Evolutionary conservation across 2,797 vertebrate genomes (phyloP), one percentile per base, ranked within the genome.

Genomic region (Clarias platycephalus): DNA sequence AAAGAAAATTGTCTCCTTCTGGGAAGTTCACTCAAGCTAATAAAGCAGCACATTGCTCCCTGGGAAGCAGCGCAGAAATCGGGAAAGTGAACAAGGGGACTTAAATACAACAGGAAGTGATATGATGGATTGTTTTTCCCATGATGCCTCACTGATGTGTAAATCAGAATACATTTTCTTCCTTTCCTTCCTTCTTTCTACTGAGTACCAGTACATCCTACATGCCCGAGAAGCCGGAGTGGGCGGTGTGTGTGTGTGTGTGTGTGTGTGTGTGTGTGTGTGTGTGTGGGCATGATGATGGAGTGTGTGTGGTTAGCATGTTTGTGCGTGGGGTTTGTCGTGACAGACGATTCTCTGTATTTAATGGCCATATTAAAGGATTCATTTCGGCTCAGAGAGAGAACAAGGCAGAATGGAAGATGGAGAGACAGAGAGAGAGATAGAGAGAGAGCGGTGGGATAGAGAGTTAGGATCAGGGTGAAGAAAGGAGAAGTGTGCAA

Each of bases 121-220:
- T 76, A 28, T 2, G 28, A 53, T 20, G 28, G 49, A 31, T 28
- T 34, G 26, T 55, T 26, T 72, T 9, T 71, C 83, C 85, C 82
- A 83, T 77, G 77, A 81, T 84, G 71, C 79, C 88, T 87, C 83
- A 83, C 84, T 87, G 84, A 82, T 88, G 68, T 76, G 31, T 53
- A 24, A 24, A n/a, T 63, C n/a, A 34, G 80, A 83, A 83, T 74
- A 63, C 18, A 53, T 83, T 24, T 34, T 55, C 77, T 77, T 62
- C 57, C 66, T 72, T 67, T 37, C n/a, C 53, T 67, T 53, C 31
- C 53, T 70, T 40, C 16, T 13, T 68, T 70, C 49, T 58, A 37
- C 28, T 64, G 24, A 22, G 71, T 55, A 26, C 22, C 77, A 40
- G 64, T 68, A 37, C 68, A 63, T 82, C 67, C 83, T 40, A 40